Conservation (phyloP, 2,888 invertebrate species). For the Phania funesta region DNA sequence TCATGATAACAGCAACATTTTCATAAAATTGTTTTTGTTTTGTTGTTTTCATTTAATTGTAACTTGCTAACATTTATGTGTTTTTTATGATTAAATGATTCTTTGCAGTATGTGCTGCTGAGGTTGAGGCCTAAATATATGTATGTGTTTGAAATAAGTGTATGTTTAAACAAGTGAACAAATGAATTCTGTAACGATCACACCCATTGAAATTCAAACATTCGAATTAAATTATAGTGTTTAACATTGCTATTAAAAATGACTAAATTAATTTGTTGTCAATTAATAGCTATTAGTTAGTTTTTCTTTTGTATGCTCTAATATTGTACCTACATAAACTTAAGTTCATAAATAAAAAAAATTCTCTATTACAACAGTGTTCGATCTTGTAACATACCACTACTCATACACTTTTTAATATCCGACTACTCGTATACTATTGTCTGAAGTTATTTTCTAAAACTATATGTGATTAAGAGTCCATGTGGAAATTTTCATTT, state of each 20-base stretch:
- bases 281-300: constrained; percentile 14
- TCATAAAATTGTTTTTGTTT: constrained; percentile 12
- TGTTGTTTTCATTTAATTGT: constrained; percentile 23
- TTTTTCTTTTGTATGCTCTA: not conserved
- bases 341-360: not conserved
- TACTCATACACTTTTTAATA: not conserved
- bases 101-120: constrained; percentile 80
- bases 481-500: not conserved
- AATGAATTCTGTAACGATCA: not conserved
- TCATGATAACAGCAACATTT: not conserved
- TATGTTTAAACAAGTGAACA: constrained; percentile 20
- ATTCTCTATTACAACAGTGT: constrained; percentile 1
- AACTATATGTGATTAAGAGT: no score
- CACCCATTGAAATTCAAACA: not conserved
- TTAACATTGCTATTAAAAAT: constrained; percentile 4
- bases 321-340: not conserved
- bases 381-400: not conserved
- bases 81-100: constrained; percentile 79
- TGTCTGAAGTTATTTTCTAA: no score
- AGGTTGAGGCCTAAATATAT: constrained; percentile 80
- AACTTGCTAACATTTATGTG: constrained; percentile 50
- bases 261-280: constrained; percentile 10
- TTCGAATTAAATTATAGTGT: not conserved
- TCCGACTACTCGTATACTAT: not conserved
- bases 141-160: constrained; percentile 61